A percentile compares a stretch with the other conserved stretches of the same genome.
phyloP scores from a whole-genome alignment of 37 sponge, comb jelly and placozoan species.

The Halichondria panicea region DNA sequence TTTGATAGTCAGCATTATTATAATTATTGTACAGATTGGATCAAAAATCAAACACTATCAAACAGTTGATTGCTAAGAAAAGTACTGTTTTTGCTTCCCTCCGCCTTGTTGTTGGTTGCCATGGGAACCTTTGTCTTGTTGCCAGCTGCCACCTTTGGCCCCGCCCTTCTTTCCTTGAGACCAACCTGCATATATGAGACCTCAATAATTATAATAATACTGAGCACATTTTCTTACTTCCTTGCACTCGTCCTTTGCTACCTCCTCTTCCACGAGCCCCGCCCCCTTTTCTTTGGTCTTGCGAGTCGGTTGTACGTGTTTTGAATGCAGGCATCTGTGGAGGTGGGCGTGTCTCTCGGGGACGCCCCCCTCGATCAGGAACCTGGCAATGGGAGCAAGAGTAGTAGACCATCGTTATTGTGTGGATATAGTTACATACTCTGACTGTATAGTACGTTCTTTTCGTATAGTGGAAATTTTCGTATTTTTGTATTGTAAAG shows the following conservation, averaged over 20 bases:
- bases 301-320: constrained; percentile 54
- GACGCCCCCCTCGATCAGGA: constrained; percentile 91
- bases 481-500: too few species aligned
- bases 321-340: constrained; percentile 92
- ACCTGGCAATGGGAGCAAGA: constrained; percentile 40
- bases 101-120: constrained; percentile 1
- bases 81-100: constrained; percentile 19
- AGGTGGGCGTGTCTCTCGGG: constrained; percentile 87
- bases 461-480: too few species aligned
- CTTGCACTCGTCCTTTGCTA: constrained; percentile 59
- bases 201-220: not conserved
- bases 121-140: constrained; percentile 2
- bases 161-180: constrained; percentile 37
- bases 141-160: constrained; percentile 8
- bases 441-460: too few species aligned
- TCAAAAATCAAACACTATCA: too few species aligned
- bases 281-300: constrained; percentile 57
- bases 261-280: constrained; percentile 41
- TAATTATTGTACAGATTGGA: too few species aligned
- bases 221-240: constrained; percentile 27
- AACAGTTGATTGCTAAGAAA: constrained; percentile 7
- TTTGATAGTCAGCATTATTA: too few species aligned
- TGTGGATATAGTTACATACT: too few species aligned
- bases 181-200: constrained; percentile 22
- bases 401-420: too few species aligned